A percentile compares a stretch with the other conserved stretches of the same genome.
Evolutionary conservation across 2,888 invertebrate species (phyloP).

Genomic region (Heliconius charithonia): DNA sequence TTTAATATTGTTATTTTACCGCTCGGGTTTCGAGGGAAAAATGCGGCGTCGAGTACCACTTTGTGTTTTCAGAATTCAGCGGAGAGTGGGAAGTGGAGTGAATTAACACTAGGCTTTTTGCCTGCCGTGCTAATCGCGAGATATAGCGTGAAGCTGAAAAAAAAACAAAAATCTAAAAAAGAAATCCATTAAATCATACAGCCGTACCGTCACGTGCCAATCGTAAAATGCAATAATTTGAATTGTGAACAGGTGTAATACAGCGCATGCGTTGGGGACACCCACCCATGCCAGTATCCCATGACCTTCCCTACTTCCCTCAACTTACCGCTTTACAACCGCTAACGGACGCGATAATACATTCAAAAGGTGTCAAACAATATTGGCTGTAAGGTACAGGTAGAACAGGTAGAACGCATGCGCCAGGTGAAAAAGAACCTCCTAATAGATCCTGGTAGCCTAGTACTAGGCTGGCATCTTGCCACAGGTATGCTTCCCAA

Average conservation of each 20-base stretch:
- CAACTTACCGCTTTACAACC: conserved; percentile 43
- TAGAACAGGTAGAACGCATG: conserved; percentile 79
- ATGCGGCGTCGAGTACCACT: no score
- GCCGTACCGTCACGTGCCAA: conserved; percentile 45
- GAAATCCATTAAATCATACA: conserved; percentile 9
- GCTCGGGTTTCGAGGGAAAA: no score
- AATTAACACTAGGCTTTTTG: no score
- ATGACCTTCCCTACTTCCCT: conserved; percentile 51
- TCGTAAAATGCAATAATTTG: conserved; percentile 41
- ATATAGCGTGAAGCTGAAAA: no score
- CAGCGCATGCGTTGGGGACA: conserved; percentile 47
- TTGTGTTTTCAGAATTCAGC: no score
- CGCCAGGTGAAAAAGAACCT: conserved; percentile 72
- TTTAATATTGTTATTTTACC: no score
- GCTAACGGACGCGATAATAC: conserved; percentile 45
- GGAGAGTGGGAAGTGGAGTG: no score
- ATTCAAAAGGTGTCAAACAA: conserved; percentile 53
- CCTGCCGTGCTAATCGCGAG: no score
- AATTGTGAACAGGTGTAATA: conserved; percentile 44
- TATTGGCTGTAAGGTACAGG: conserved; percentile 62
- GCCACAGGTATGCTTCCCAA: conserved; percentile 82
- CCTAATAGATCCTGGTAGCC: conserved; percentile 62
- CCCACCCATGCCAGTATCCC: conserved; percentile 49
- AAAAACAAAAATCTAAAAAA: no score
- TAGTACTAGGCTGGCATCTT: conserved; percentile 82